Evolutionary conservation across 2,888 invertebrate genomes (phyloP).

Genomic region (Athalia circularis): DNA sequence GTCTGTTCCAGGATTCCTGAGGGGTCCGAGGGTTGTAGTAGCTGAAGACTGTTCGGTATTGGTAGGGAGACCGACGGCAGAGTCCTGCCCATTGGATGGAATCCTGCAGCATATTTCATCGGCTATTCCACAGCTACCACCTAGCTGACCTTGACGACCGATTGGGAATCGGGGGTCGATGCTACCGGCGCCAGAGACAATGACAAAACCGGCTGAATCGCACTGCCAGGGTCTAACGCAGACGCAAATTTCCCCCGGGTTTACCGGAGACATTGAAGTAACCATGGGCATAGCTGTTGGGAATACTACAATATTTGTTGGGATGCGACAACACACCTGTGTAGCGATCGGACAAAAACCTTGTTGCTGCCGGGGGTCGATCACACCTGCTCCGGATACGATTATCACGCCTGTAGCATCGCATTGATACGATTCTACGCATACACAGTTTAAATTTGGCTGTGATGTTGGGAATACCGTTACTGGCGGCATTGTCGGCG

Average conservation of each 20-base stretch:
- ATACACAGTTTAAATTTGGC: slow-evolving; percentile 57
- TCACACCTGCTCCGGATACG: slow-evolving; percentile 60
- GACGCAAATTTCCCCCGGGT: slow-evolving; percentile 49
- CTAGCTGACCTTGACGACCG: slow-evolving; percentile 54
- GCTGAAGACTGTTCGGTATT: slow-evolving; percentile 83
- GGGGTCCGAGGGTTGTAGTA: slow-evolving; percentile 76
- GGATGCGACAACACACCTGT: slow-evolving; percentile 63
- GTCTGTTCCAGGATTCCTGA: slow-evolving; percentile 59
- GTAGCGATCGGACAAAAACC: slow-evolving; percentile 52
- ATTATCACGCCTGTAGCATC: slow-evolving; percentile 56
- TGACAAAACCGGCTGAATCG: slow-evolving; percentile 53
- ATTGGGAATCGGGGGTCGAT: slow-evolving; percentile 63
- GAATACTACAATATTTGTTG: slow-evolving; percentile 43
- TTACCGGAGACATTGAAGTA: slow-evolving; percentile 47
- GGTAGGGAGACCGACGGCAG: slow-evolving; percentile 78
- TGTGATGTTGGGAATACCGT: slow-evolving; percentile 46
- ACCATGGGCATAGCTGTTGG: slow-evolving; percentile 41
- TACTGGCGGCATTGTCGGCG: slow-evolving; percentile 12
- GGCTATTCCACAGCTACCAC: slow-evolving; percentile 48
- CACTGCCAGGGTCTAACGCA: slow-evolving; percentile 59
- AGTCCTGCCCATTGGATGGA: slow-evolving; percentile 84
- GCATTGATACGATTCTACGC: slow-evolving; percentile 62
- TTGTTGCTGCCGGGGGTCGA: slow-evolving; percentile 58
- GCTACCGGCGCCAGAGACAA: slow-evolving; percentile 54
- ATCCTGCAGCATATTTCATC: slow-evolving; percentile 78